phyloP scores from a whole-genome alignment of 2,113 vertebrate genomes.

The Tamias sibiricus region DNA sequence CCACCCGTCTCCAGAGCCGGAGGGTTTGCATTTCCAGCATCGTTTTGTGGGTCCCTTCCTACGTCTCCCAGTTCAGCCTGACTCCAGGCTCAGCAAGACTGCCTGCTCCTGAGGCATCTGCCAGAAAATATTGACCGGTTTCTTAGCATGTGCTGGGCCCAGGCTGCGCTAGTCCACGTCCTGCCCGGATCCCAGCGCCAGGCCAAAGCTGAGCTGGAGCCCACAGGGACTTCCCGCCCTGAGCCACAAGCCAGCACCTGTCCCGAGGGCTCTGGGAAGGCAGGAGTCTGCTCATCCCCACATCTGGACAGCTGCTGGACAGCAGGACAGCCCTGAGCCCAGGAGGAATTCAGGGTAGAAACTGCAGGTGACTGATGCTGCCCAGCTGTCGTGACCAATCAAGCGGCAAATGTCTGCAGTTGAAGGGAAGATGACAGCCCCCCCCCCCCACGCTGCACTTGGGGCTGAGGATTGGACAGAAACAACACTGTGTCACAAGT shows the following conservation, averaged over 20 bases:
- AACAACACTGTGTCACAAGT: neutral
- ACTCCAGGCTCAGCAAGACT: no score
- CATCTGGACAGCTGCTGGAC: neutral
- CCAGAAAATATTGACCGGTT: accelerated
- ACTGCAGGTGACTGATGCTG: neutral
- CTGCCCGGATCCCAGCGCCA: neutral
- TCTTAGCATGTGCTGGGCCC: accelerated
- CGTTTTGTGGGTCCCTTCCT: neutral
- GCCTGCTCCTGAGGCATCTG: neutral
- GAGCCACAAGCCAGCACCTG: no score
- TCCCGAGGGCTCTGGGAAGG: neutral
- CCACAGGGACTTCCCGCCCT: neutral
- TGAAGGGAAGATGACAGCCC: neutral
- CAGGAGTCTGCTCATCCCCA: neutral
- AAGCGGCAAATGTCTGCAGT: neutral
- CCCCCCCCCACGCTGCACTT: neutral
- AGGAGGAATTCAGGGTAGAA: neutral
- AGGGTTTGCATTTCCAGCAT: neutral
- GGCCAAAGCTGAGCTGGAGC: neutral
- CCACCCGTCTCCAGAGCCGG: neutral
- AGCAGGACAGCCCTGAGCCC: no score
- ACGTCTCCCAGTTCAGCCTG: neutral
- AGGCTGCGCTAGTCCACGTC: neutral
- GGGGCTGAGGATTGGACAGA: neutral
- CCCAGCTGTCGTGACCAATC: neutral